Percentiles rank a stretch among this genome's conserved stretches.
These are phyloP conservation scores for Platerodrilus igneus DNA, from an alignment of 2,888 invertebrate genomes.

Conservation along the genomic window DNA sequence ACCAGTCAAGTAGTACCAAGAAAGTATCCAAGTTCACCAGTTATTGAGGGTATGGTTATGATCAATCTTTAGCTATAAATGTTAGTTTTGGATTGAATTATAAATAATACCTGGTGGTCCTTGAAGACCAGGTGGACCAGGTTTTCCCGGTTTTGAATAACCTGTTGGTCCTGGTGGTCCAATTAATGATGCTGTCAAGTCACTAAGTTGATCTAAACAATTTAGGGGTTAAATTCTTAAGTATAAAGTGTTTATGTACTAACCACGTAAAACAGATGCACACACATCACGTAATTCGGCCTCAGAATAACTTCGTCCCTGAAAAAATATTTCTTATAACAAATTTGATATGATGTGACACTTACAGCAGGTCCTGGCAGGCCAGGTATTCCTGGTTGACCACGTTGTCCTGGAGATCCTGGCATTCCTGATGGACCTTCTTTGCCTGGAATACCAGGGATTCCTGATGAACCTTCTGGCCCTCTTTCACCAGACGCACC, in stretches of 20 bases:
- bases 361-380: slow-evolving; percentile 55
- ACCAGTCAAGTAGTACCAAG: no score
- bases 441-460: slow-evolving; percentile 57
- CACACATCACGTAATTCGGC: slow-evolving; percentile 77
- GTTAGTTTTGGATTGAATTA: no score
- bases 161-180: slow-evolving; percentile 67
- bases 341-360: no score
- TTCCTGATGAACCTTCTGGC: slow-evolving; percentile 53
- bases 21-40: no score
- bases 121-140: slow-evolving; percentile 65
- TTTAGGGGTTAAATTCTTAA: not conserved
- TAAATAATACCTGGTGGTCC: slow-evolving; percentile 59
- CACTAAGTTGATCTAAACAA: slow-evolving; percentile 65
- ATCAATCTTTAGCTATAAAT: slow-evolving; percentile 12
- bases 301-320: slow-evolving; percentile 65
- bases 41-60: no score
- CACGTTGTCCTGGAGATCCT: slow-evolving; percentile 56
- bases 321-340: slow-evolving; percentile 32
- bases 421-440: slow-evolving; percentile 55
- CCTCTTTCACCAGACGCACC: slow-evolving; percentile 56
- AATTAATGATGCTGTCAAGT: slow-evolving; percentile 58
- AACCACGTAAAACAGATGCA: slow-evolving; percentile 73
- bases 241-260: slow-evolving; percentile 17
- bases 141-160: slow-evolving; percentile 60
- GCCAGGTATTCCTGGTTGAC: slow-evolving; percentile 59